These are phyloP conservation scores for Ispidina lecontei DNA, from an alignment of 2,797 vertebrate species.

Conservation along the genomic window DNA sequence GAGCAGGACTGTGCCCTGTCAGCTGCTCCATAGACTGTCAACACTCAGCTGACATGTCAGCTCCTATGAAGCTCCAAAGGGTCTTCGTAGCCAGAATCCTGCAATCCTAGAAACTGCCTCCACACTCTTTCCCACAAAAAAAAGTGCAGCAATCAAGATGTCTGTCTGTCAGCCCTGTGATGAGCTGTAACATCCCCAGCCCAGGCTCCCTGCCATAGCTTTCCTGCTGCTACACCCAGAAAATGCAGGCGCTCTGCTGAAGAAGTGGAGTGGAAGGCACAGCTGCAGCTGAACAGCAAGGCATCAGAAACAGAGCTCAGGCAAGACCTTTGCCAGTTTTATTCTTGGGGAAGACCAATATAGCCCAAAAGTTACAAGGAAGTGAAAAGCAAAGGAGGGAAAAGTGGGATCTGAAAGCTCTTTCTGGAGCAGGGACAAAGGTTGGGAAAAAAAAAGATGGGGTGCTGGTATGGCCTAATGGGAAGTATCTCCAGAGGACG, in stretches of 20 bases:
- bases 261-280: neutral
- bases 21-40: slow-evolving; percentile 54
- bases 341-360: neutral
- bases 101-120: slow-evolving; percentile 31
- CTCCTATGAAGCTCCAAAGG: neutral
- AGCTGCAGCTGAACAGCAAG: neutral
- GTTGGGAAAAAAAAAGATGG: neutral
- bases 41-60: slow-evolving; percentile 49
- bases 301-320: neutral
- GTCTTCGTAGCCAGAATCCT: slow-evolving; percentile 56
- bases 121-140: neutral
- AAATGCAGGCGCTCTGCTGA: neutral
- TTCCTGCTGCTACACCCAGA: slow-evolving; percentile 3
- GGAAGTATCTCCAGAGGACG: neutral
- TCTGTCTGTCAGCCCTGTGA: slow-evolving; percentile 32
- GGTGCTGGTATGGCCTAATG: neutral
- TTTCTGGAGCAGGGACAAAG: neutral
- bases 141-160: neutral
- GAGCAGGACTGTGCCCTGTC: slow-evolving; percentile 44
- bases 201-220: slow-evolving; percentile 24
- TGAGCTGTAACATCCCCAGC: neutral
- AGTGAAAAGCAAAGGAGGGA: neutral
- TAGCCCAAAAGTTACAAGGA: neutral
- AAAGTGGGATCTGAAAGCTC: neutral
- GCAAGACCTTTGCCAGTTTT: neutral